phyloP scores from a whole-genome alignment of 2,113 vertebrate species.

The Pygoscelis adeliae region DNA sequence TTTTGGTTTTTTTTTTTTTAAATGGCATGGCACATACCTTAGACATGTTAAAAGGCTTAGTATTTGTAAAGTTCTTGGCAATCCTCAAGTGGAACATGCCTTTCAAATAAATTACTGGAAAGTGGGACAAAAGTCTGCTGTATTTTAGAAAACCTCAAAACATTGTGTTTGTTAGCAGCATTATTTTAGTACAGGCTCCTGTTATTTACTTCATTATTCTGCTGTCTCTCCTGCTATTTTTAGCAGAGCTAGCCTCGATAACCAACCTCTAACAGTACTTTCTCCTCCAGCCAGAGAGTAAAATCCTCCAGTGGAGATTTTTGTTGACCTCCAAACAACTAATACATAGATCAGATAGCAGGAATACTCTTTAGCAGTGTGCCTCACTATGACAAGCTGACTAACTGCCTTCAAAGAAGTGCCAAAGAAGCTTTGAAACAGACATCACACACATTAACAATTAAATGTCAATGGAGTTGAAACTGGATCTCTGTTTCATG shows the following conservation, averaged over 20 bases:
- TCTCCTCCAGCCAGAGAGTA: constrained; percentile 24
- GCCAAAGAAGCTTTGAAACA: constrained; percentile 11
- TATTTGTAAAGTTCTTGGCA: constrained; percentile 60
- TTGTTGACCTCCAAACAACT: constrained; percentile 29
- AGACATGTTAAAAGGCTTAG: constrained; percentile 38
- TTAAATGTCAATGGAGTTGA: background rate
- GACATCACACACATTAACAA: background rate
- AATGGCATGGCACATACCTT: constrained; percentile 20
- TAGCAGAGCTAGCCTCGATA: background rate
- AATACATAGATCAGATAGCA: constrained; percentile 1
- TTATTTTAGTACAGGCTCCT: background rate
- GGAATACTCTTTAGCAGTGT: background rate
- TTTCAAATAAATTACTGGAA: constrained; percentile 60
- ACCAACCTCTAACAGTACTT: constrained; percentile 16
- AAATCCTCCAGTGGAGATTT: background rate
- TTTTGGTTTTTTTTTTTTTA: background rate
- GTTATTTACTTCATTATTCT: constrained; percentile 40
- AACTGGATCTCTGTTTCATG: background rate
- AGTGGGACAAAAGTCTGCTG: constrained; percentile 40
- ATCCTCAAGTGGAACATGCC: constrained; percentile 37
- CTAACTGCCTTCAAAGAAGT: background rate
- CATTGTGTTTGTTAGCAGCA: constrained; percentile 34
- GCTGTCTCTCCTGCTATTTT: constrained; percentile 42
- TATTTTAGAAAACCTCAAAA: constrained; percentile 56
- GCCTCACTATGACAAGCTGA: background rate